Evolutionary conservation across 92 coral and sea anemone species (phyloP), one percentile per base, ranked within the genome.

Genomic region (Umimayanthus chanpuru): DNA sequence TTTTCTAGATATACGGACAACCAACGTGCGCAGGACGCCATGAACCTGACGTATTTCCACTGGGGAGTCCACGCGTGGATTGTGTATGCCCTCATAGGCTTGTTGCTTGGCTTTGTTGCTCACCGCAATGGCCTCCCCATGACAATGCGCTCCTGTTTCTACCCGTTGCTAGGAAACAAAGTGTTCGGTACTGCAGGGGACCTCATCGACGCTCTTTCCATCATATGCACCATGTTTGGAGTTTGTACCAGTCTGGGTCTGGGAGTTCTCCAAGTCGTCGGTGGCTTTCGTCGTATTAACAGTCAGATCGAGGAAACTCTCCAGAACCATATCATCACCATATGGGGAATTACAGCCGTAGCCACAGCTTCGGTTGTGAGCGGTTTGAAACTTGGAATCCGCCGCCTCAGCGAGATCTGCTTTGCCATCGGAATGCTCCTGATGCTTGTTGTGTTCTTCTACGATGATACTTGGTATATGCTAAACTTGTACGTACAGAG

Each of bases 1-100:
- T n/a, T n/a, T n/a, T n/a, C n/a, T n/a, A n/a, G n/a, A n/a, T 96
- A 94, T 61, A 89, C 94, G 41, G 98, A 96, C 78, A 96, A 96
- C 81, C 98, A 94, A 80, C 90, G 96, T 20, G 98, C 98, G 26
- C 98, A 96, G 82, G 98, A 96, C 78, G 97, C 98, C 83, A 92
- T 96, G 56, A 96, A 93, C 76, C 73, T 94, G 21, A 96, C 98
- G 7, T 85, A 94, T 25, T 96, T 96, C 80, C 98, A 96, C 83
- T 96, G 98, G 98, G 98, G 98, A 9, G 61, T 96, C 66, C 98
- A 96, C 83, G 98, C 95, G 55, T 96, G 98, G 98, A 91, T 96
- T 41, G 98, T 96, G 36, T 96, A 96, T 73, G 92, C 92, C 50
- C 86, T 96, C 75, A 93, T 96, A 28, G 98, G 96, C 44, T 89